A percentile compares a stretch with the other conserved stretches of the same genome.
Conservation (phyloP, 2,797 vertebrate genomes). For the Bradypodion pumilum region DNA sequence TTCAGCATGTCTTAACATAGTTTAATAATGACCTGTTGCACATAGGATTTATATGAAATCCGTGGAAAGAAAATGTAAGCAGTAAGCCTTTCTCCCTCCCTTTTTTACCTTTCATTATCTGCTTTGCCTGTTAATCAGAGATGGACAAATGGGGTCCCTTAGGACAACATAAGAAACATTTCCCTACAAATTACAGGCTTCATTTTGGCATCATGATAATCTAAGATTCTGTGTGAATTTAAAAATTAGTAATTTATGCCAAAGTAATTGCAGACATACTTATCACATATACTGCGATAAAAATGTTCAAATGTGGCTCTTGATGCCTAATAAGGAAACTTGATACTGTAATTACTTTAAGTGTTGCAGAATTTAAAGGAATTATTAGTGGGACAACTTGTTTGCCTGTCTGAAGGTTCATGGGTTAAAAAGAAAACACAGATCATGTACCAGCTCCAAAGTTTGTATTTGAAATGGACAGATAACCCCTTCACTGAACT, state of each 20-base stretch:
- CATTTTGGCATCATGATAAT: background rate
- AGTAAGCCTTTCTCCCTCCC: background rate
- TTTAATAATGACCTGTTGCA: background rate
- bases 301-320: background rate
- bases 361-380: background rate
- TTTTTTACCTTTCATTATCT: background rate
- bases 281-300: background rate
- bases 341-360: background rate
- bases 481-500: background rate
- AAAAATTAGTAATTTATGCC: background rate
- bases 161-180: background rate
- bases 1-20: background rate
- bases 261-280: background rate
- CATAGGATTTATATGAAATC: too few species aligned
- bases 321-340: background rate
- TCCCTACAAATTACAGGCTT: background rate
- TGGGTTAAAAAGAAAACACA: background rate
- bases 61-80: too few species aligned
- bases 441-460: background rate
- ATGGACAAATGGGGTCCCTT: background rate
- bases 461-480: background rate
- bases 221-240: background rate
- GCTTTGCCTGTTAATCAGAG: background rate
- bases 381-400: background rate
- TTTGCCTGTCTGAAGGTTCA: conserved; percentile 19